Evolutionary conservation across 2,797 vertebrate species (phyloP).

Genomic region (Cyprinella venusta): DNA sequence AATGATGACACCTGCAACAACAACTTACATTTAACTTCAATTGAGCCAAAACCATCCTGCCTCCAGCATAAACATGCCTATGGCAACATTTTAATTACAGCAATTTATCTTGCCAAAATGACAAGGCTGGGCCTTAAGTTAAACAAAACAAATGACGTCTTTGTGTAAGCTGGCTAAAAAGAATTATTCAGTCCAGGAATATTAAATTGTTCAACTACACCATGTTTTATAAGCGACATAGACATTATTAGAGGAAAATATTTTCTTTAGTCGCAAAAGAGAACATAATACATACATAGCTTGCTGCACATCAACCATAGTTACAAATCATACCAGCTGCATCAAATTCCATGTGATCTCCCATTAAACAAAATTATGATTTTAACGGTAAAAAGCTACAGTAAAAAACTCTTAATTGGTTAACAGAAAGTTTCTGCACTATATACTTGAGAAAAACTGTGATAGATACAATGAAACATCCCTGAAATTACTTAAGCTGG

Average conservation of each 20-base stretch:
- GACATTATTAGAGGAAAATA: background rate
- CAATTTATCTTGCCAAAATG: conserved; percentile 55
- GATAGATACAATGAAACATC: too few relatives aligned
- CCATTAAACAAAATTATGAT: background rate
- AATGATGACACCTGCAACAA: conserved; percentile 41
- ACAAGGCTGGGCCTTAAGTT: conserved; percentile 28
- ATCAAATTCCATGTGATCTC: background rate
- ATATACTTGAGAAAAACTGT: too few relatives aligned
- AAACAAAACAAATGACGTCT: conserved; percentile 16
- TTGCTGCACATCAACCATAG: background rate
- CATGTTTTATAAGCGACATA: conserved; percentile 21
- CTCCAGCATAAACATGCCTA: conserved; percentile 50
- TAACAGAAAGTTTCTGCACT: too few relatives aligned
- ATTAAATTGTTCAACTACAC: background rate
- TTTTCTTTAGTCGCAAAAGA: background rate
- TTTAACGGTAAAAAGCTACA: too few relatives aligned
- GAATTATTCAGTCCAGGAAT: conserved; percentile 4
- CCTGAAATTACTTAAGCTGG: too few relatives aligned
- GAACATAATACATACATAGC: background rate
- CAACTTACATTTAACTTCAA: conserved; percentile 44
- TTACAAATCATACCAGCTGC: background rate
- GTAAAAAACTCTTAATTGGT: too few relatives aligned
- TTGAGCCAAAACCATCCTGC: conserved; percentile 40
- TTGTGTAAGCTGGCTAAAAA: conserved; percentile 29
- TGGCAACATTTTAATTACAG: conserved; percentile 49